Evolutionary conservation across 2,888 invertebrate species (phyloP), one percentile per base, ranked within the genome.

Genomic region (Thalpophila matura): DNA sequence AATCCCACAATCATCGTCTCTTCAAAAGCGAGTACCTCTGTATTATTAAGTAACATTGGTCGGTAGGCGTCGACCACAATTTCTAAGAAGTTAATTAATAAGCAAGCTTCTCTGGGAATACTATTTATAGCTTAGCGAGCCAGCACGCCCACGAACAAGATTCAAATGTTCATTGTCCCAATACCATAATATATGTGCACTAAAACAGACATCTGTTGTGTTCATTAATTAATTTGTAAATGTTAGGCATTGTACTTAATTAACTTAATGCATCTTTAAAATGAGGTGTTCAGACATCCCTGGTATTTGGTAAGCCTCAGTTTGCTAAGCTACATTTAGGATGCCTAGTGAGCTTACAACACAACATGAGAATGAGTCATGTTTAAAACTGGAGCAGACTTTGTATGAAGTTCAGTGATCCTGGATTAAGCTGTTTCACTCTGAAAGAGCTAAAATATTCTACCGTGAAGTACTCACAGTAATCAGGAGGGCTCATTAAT

Each of bases 81-180:
- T 80, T 75, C 78, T 38, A 50, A 78, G 78, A 78, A 79, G 38
- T 43, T 26, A 78, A 76, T 86, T 79, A 82, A 79, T 78, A 83
- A 80, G 54, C 83, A 63, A 63, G 65, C 66, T 54, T 74, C 80
- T 81, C 79, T 64, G 55, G 61, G 78, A 80, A 81, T 45, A 63
- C 75, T 85, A 85, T 84, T 81, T 81, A 77, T 85, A 71, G 62
- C 78, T 70, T 46, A 20, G 16, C 51, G 51, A 43, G 49, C 53
- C 61, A 57, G 49, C 51, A 64, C 54, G 40, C 57, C 50, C 53
- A 56, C 64, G 43, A 38, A 27, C 38, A 51, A 56, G 73, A 43
- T 38, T 56, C 46, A 45, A 62, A 76, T 72, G 63, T 61, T 63
- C 55, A 49, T 53, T 66, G 62, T 70, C n/a, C 51, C 22, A 62